These are phyloP conservation scores for Chloropsis cyanopogon DNA, from an alignment of 2,113 vertebrate genomes.

Conservation along the genomic window DNA sequence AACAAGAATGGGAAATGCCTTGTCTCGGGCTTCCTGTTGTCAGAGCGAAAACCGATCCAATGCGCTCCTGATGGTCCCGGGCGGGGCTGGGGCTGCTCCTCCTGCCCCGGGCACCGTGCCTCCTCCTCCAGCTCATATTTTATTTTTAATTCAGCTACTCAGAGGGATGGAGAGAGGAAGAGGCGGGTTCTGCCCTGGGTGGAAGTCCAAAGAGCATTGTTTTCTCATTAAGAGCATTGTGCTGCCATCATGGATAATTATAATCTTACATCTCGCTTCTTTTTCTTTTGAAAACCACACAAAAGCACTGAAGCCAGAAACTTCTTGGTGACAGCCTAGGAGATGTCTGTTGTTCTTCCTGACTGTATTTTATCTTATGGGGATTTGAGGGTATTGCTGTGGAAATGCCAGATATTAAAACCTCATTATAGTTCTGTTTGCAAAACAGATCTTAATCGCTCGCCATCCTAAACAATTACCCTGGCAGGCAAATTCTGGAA, in stretches of 20 bases:
- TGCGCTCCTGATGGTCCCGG: accelerated
- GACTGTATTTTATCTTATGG: conserved; percentile 16
- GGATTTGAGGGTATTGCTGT: conserved; percentile 18
- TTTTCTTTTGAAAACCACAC: not conserved
- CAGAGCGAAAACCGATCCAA: not conserved
- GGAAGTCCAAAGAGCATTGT: conserved; percentile 14
- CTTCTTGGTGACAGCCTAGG: conserved; percentile 28
- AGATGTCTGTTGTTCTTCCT: conserved; percentile 26
- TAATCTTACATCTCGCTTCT: not conserved
- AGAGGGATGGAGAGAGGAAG: not conserved
- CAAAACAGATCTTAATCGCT: conserved; percentile 21
- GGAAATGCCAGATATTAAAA: conserved; percentile 51
- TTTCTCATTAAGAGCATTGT: conserved; percentile 24
- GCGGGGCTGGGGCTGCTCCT: not conserved
- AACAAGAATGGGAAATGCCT: conserved; percentile 39
- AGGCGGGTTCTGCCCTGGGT: not conserved
- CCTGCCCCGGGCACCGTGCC: not conserved
- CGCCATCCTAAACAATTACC: not conserved
- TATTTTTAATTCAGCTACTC: not conserved
- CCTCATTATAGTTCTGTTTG: conserved; percentile 41
- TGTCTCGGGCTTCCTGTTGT: conserved; percentile 15
- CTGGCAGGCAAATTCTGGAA: conserved; percentile 35
- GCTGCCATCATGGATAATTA: not conserved
- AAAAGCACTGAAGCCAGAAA: not conserved
- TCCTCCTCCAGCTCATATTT: not conserved